Evolutionary conservation across 2,888 invertebrate species (phyloP), one percentile per base, ranked within the genome.

Genomic region (Rotaria macrura): DNA sequence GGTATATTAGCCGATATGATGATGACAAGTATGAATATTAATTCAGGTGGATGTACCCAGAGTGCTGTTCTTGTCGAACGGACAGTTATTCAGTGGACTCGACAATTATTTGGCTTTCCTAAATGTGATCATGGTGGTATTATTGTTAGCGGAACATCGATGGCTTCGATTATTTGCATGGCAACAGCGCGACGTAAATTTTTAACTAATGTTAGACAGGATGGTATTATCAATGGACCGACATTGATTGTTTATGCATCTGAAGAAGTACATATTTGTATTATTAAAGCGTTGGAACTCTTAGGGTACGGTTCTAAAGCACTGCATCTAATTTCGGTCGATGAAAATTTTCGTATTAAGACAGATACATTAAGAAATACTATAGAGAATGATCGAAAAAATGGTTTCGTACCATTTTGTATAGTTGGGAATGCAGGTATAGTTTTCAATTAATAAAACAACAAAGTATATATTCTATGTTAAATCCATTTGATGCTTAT

Each of bases 1-100:
- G 79, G 79, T 12, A 10, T 79, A 79, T n/a, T 79, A 79, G 79
- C 79, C n/a, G 79, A 79, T 10, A 79, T 79, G 79, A n/a, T 79
- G 12, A 12, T 25, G 3, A 7, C 79, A 79, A 79, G n/a, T 9
- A 40, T 43, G 6, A 79, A 79, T 79, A 79, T 43, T 4, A 79
- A 79, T 79, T 25, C 40, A 9, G 79, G 79, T 1, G 79, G 79
- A 14, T 40, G 79, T 43, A 79, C 25, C 12, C 79, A 79, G 25
- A 79, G 25, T 79, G 79, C 43, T 43, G 40, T 43, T 25, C n/a
- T 79, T 79, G 43, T 79, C 14, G 79, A 79, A 43, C 79, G 79
- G n/a, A 79, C 12, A 14, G 43, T 79, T 43, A 43, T 79, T 79
- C 79, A 79, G 14, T 79, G 79, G 79, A 79, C 43, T 40, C 25